phyloP scores from a whole-genome alignment of 2,797 vertebrate genomes.

The Sciurus vulgaris region DNA sequence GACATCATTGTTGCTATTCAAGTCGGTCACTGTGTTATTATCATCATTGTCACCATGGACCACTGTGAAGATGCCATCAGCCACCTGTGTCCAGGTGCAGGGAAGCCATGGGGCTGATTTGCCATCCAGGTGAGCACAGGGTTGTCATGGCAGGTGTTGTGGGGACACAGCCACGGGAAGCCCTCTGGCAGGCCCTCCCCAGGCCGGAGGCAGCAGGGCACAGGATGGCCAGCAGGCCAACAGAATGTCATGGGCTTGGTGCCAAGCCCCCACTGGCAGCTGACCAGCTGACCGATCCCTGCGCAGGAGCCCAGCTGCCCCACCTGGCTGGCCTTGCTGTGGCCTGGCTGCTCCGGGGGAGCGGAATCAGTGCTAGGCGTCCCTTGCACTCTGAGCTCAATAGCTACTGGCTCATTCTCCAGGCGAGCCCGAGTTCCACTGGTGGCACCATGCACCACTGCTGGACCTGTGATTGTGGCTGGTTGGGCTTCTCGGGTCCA shows the following conservation, averaged over 20 bases:
- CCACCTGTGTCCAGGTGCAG: background rate
- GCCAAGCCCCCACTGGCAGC: constrained; percentile 57
- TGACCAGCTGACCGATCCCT: constrained; percentile 72
- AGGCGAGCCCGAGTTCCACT: constrained; percentile 59
- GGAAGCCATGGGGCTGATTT: background rate
- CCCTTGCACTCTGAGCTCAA: constrained; percentile 77
- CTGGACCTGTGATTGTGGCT: constrained; percentile 74
- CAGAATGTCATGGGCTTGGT: constrained; percentile 28
- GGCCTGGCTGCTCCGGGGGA: constrained; percentile 58
- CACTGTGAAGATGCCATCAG: background rate
- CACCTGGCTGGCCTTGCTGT: background rate
- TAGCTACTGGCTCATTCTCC: constrained; percentile 75
- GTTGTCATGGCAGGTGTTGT: background rate
- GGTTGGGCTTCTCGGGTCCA: constrained; percentile 20
- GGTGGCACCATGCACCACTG: constrained; percentile 71
- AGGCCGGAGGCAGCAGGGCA: constrained; percentile 50
- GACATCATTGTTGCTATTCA: fast-evolving
- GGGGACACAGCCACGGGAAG: background rate
- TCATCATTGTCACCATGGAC: fast-evolving
- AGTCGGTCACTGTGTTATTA: no score
- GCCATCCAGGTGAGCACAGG: background rate
- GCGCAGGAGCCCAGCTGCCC: constrained; percentile 67
- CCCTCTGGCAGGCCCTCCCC: background rate
- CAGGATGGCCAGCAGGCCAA: background rate
- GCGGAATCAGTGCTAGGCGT: constrained; percentile 71